Percentiles rank a stretch among this genome's conserved stretches.
Evolutionary conservation across 2,888 invertebrate genomes (phyloP).

Genomic region (Maniola hyperantus): DNA sequence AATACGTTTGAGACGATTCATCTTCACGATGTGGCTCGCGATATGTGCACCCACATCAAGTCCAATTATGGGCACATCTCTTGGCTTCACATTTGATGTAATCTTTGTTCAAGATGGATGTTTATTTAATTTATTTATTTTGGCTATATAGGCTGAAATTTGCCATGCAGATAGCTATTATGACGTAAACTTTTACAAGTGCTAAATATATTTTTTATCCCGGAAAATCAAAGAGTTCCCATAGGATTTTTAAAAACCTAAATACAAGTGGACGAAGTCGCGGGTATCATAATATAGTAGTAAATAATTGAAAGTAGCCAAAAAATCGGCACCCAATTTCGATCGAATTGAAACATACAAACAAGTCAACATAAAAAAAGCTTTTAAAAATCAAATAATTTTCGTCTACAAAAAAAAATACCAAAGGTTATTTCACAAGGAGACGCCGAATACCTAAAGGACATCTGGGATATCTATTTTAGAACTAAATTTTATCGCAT

Average conservation of each 20-base stretch:
- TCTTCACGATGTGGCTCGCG: conserved; percentile 21
- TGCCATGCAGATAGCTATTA: no score
- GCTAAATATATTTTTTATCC: no score
- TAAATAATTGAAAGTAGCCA: no score
- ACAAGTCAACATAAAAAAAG: no score
- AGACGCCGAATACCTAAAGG: conserved; percentile 27
- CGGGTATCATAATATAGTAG: no score
- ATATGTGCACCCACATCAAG: conserved; percentile 18
- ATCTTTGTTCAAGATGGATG: conserved; percentile 5
- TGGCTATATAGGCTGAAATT: no score
- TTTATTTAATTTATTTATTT: background rate
- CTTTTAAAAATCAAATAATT: background rate
- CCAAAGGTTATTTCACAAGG: conserved; percentile 10
- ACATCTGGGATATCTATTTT: conserved; percentile 21
- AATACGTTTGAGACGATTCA: conserved; percentile 24
- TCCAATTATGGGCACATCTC: conserved; percentile 20
- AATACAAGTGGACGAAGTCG: no score
- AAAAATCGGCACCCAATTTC: no score
- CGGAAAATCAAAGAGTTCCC: no score
- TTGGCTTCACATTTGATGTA: conserved; percentile 13
- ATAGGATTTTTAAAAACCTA: no score
- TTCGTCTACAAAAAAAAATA: background rate
- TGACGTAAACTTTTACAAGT: no score
- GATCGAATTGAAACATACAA: no score
- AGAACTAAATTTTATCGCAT: conserved; percentile 4